phyloP scores from a whole-genome alignment of 2,888 invertebrate genomes.

The Norana najaformis region DNA sequence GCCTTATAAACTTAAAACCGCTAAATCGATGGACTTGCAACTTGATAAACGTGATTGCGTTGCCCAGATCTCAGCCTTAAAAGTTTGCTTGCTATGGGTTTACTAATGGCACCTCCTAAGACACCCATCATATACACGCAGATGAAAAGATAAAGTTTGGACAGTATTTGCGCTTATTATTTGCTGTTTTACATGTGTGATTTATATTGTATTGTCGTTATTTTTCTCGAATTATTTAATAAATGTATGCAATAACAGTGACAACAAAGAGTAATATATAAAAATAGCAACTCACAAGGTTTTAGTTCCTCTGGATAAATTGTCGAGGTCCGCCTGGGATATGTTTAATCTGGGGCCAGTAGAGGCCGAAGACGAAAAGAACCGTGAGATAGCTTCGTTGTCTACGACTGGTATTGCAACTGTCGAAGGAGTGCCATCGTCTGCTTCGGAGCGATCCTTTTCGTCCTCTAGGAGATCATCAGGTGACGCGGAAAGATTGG shows the following conservation, averaged over 20 bases:
- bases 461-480: neutral
- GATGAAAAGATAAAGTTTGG: neutral
- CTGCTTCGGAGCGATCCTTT: neutral
- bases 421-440: neutral
- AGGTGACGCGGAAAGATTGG: neutral
- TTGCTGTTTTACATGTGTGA: neutral
- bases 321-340: conserved; percentile 6
- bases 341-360: neutral
- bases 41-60: neutral
- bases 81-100: neutral
- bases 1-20: too few species aligned
- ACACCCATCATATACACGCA: neutral
- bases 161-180: neutral
- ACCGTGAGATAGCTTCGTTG: neutral
- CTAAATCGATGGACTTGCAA: neutral
- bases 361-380: neutral
- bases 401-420: conserved; percentile 2
- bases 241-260: neutral
- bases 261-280: neutral
- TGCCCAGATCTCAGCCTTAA: too few species aligned
- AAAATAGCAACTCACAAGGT: neutral
- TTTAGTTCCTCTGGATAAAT: neutral
- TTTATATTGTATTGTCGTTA: neutral
- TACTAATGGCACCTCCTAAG: neutral
- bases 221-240: neutral